A percentile compares a stretch with the other conserved stretches of the same genome.
Evolutionary conservation across 2,113 vertebrate genomes (phyloP).

Genomic region (Hydrochoerus hydrochaeris): DNA sequence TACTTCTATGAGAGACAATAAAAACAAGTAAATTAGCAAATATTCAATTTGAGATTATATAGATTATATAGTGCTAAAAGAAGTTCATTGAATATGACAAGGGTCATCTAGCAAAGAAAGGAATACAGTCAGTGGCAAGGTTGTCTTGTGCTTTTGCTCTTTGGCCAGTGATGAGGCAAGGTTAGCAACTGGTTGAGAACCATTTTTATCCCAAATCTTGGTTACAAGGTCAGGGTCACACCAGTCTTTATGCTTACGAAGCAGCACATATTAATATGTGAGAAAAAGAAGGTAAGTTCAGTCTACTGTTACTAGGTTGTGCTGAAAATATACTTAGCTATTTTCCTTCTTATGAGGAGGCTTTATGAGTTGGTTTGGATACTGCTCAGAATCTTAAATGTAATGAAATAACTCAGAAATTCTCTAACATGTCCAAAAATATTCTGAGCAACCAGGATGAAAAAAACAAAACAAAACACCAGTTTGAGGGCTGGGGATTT

Average conservation of each 20-base stretch:
- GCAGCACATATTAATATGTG: background rate
- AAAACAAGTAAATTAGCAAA: background rate
- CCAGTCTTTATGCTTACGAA: background rate
- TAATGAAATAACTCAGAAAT: background rate
- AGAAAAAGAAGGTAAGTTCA: background rate
- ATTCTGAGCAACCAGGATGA: background rate
- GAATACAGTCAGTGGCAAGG: background rate
- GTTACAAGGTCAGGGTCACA: background rate
- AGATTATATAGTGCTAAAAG: background rate
- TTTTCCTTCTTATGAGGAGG: background rate
- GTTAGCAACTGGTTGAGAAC: background rate
- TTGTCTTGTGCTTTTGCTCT: background rate
- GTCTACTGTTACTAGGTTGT: background rate
- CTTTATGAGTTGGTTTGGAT: background rate
- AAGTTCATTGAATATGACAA: background rate
- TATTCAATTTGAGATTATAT: background rate
- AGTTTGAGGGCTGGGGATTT: no score
- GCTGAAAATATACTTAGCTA: background rate
- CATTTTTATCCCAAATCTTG: background rate
- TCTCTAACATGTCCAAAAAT: background rate
- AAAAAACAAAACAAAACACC: no score
- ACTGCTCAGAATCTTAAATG: background rate
- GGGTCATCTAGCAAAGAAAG: background rate
- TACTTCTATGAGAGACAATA: background rate
- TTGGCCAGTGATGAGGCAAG: background rate